Base-by-base conservation (phyloP, 2,888 invertebrate species). In the Morpho helenor region DNA sequence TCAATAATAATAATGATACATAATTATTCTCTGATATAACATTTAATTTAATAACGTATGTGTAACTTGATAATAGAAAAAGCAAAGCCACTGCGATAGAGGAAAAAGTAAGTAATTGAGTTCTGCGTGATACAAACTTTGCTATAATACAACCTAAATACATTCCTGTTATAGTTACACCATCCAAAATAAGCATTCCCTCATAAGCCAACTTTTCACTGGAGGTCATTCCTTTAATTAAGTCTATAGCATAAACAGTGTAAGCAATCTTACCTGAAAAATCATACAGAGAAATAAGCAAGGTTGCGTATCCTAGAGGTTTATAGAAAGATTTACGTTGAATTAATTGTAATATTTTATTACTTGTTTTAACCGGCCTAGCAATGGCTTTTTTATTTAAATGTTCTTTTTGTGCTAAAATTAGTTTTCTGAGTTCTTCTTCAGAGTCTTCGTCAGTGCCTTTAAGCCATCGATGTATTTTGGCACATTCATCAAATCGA, bases 121-220 rank as follows among this genome's bases (percentile, higher is more conserved):
- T 59, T 10, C 77, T 66, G 52, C 73, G 66, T 62, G 66, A 74
- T 0, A 73, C 23, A 8, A 56, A 50, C 62, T 64, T 75, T 0
- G 70, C 55, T 5, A 67, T n/a, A n/a, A 59, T n/a, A 57, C 66
- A 65, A 0, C 68, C 69, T 0, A 67, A 8, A 50, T 77, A 77
- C 74, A 75, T 74, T 51, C 75, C 69, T 0, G 68, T 6, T 7
- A 71, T 64, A 39, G 70, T 64, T 0, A 67, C 51, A 8, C 46
- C 60, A 9, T 63, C 63, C 23, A 63, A 43, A 31, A 56, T 54
- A 8, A 63, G 50, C 63, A 63, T 63, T 2, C 56, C 52, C 6
- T 48, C 23, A 23, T 63, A 63, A 0, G 63, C 63, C 7, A 53
- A 43, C 4, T 43, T 8, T 43, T 63, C 60, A 31, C 23, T 54